Conservation (phyloP, 2,797 vertebrate genomes). For the Anisognathus igniventris region DNA sequence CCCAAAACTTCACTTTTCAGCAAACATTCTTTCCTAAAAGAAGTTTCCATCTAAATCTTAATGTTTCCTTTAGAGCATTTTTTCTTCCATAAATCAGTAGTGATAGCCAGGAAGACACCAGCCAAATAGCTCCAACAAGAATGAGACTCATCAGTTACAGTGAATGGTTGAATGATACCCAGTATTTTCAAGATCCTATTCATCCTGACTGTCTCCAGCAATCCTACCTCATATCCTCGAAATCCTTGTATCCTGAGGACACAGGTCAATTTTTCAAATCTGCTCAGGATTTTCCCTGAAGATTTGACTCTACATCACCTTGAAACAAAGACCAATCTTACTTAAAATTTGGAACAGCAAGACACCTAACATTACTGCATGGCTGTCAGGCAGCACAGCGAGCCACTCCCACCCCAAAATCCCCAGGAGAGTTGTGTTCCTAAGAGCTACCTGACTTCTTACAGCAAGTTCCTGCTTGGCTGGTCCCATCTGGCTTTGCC, state of each 20-base stretch:
- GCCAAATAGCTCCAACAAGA: constrained; percentile 31
- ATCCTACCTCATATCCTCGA: neutral
- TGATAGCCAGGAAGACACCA: constrained; percentile 27
- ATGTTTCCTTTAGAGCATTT: constrained; percentile 10
- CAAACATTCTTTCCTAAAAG: constrained; percentile 41
- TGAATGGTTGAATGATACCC: neutral
- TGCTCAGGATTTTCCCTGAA: neutral
- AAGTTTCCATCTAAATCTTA: constrained; percentile 22
- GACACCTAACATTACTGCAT: neutral
- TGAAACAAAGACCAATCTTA: neutral
- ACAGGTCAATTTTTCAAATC: neutral
- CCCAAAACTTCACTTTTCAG: constrained; percentile 41
- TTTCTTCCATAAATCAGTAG: constrained; percentile 46
- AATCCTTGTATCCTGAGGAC: neutral
- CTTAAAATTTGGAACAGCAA: neutral
- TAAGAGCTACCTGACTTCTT: neutral
- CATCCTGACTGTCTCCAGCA: neutral
- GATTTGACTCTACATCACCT: neutral
- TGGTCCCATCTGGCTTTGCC: neutral
- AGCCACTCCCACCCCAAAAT: neutral
- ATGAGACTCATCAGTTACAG: constrained; percentile 15
- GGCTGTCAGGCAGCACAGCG: neutral
- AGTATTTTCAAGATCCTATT: constrained; percentile 11
- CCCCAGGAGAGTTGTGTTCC: neutral
- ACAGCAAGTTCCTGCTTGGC: neutral